Conservation (phyloP, 1,140 invertebrate genomes). For the Diorhabda elongata region DNA sequence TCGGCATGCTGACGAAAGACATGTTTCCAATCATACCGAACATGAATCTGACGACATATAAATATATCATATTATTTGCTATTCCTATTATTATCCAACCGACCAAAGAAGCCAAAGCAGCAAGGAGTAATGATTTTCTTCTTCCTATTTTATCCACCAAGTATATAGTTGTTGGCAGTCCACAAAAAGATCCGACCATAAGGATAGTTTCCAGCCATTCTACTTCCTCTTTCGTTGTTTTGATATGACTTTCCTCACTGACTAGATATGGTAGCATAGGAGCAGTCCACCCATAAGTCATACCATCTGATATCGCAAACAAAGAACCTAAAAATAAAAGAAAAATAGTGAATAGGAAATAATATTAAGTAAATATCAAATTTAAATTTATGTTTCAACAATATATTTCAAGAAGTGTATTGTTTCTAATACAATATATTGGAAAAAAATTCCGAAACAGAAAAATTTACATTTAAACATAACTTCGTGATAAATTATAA, state of each 20-base stretch:
- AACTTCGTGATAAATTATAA: too few species aligned
- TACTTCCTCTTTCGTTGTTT: slow-evolving; percentile 37
- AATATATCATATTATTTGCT: slow-evolving; percentile 14
- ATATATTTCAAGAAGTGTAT: too few species aligned
- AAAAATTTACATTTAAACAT: too few species aligned
- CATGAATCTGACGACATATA: slow-evolving; percentile 51
- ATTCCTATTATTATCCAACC: slow-evolving; percentile 52
- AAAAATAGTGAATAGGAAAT: neutral
- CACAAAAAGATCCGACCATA: slow-evolving; percentile 57
- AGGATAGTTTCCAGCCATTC: slow-evolving; percentile 62
- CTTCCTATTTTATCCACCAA: slow-evolving; percentile 61
- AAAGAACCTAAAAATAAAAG: slow-evolving; percentile 29
- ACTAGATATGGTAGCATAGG: slow-evolving; percentile 54
- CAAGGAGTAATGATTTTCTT: slow-evolving; percentile 55
- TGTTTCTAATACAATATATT: too few species aligned
- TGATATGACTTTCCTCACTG: slow-evolving; percentile 36
- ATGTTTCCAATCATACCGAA: slow-evolving; percentile 37
- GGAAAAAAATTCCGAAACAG: too few species aligned
- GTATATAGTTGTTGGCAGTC: slow-evolving; percentile 52
- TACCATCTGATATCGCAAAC: slow-evolving; percentile 36
- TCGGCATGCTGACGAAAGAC: slow-evolving; percentile 38
- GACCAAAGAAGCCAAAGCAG: slow-evolving; percentile 54
- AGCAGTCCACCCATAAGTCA: slow-evolving; percentile 56
- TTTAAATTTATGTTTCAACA: too few species aligned
- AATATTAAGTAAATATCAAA: too few species aligned